A percentile compares a stretch with the other conserved stretches of the same genome.
These are phyloP conservation scores for Chaetorhynchus papuensis DNA, from an alignment of 2,113 vertebrate species.

Conservation along the genomic window DNA sequence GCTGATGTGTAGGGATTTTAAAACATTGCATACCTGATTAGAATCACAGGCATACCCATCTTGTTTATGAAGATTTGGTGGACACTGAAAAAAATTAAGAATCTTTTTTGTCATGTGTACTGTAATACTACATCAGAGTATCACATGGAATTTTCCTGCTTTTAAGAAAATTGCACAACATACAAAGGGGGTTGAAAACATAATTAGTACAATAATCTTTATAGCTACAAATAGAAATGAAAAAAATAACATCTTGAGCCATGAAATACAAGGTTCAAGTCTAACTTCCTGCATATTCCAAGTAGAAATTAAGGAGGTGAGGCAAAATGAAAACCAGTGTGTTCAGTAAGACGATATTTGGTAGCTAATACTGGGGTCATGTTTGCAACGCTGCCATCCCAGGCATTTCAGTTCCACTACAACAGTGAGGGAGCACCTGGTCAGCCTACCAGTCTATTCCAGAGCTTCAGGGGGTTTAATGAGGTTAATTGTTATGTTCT, in stretches of 20 bases:
- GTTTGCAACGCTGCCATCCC: neutral
- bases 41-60: slow-evolving; percentile 92
- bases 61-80: slow-evolving; percentile 97
- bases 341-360: neutral
- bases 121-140: neutral
- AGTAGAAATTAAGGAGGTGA: neutral
- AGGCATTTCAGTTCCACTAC: neutral
- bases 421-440: neutral
- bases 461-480: neutral
- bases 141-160: neutral
- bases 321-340: neutral
- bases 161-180: neutral
- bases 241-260: neutral
- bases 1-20: neutral
- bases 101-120: neutral
- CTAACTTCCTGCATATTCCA: neutral
- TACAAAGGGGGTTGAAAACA: neutral
- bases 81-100: slow-evolving; percentile 79
- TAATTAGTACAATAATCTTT: neutral
- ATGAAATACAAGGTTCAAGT: neutral
- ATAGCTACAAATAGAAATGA: neutral
- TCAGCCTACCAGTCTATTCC: neutral
- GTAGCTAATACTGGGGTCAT: neutral
- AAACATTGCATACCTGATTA: slow-evolving; percentile 80
- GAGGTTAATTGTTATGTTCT: neutral